Evolutionary conservation across 2,888 invertebrate species (phyloP), one percentile per base, ranked within the genome.

Genomic region (Galerucella calmariensis): DNA sequence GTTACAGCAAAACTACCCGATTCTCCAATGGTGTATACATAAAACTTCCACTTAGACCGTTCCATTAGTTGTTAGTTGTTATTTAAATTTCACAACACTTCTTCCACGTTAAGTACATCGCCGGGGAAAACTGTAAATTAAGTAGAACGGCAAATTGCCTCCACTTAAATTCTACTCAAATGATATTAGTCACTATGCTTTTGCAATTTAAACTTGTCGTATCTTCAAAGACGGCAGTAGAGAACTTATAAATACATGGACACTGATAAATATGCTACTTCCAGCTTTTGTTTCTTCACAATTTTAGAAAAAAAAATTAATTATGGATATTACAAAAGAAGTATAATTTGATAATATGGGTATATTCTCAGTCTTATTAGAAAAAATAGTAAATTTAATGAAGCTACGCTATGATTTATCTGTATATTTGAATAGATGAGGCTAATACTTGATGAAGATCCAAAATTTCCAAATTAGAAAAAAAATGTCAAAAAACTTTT

Each of bases 161-260:
- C 44, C 46, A 41, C 16, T 67, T 67, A 41, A 62, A 56, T 46
- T 56, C 41, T 2, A 56, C 24, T 51, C 67, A 35, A 67, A 66
- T 66, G 48, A 48, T 66, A 66, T 66, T 66, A 66, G 11, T 59
- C 58, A 24, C 51, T 24, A 53, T 67, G 20, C 67, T 67, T 67
- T 67, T 67, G 35, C 51, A 10, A 67, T 67, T 67, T 53, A 53
- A 67, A 67, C 51, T 51, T 67, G 12, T 14, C 14, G 24, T 35
- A 53, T 24, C 67, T 51, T 67, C 53, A 67, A 67, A 67, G n/a
- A 46, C 41, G 16, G 9, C 16, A 16, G 12, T 65, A 48, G 24
- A 11, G 65, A 24, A 48, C 20, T 48, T 48, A 12, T 46, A 58
- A 20, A 58, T 56, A 56, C 59, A 68, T 59, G 59, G 59, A 44